Base-by-base conservation (phyloP, 2,888 invertebrate genomes). In the Drosophila neonasuta region DNA sequence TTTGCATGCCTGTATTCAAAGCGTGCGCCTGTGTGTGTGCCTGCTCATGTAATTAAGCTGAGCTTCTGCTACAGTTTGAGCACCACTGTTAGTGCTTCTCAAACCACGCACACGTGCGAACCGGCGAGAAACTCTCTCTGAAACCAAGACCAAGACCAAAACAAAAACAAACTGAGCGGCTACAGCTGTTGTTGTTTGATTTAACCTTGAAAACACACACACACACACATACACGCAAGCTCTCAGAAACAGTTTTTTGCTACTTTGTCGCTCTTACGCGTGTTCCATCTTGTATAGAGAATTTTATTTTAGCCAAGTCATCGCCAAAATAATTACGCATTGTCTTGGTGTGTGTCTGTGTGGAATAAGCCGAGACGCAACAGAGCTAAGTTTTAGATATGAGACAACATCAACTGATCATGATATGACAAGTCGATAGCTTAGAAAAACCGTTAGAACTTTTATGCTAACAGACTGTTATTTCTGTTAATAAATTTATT, bases 131-230 rank as follows among this genome's bases (percentile, higher is more conserved):
- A 29, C n/a, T 42, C 9, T 10, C n/a, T n/a, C 11, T 36, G 10
- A 48, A 34, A 20, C 24, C 32, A 32, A 52, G 20, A 17, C 41
- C 46, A 17, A 63, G 36, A 55, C 34, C 58, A 52, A 63, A 58
- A 54, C 52, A 54, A 57, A 61, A 64, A 65, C 46, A 71, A 57
- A 64, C 55, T 45, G 34, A 49, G 69, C 41, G 48, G 30, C 60
- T 68, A 77, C 74, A 77, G 77, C 77, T 77, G 77, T 57, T 55
- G 55, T 77, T 77, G 63, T 63, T 62, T 68, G 74, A 70, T 77
- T 74, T 77, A 76, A 76, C 76, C 76, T 76, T 76, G 76, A 76
- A 70, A 70, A 59, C 8, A 34, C 42, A 57, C 56, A 60, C 34
- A 46, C 50, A 46, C 41, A 62, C 30, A 32, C 34, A 46, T 49